Percentiles rank a stretch among this genome's conserved stretches.
These are phyloP conservation scores for Acleris cristana DNA, from an alignment of 2,888 invertebrate species.

Conservation along the genomic window DNA sequence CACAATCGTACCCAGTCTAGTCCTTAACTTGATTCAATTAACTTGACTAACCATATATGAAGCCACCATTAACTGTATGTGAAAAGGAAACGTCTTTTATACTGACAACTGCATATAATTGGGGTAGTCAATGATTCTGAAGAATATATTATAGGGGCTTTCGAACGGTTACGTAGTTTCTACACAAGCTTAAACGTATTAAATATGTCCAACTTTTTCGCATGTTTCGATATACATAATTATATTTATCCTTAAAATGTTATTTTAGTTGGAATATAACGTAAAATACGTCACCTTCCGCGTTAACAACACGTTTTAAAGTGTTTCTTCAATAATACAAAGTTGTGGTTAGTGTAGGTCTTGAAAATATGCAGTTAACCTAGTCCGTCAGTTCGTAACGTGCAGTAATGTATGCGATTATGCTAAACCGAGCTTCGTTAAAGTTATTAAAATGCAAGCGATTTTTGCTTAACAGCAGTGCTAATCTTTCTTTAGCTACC, in stretches of 20 bases:
- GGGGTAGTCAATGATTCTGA: neutral
- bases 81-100: slow-evolving; percentile 59
- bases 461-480: slow-evolving; percentile 13
- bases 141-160: slow-evolving; percentile 21
- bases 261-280: no score
- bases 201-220: no score
- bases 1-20: neutral
- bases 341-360: no score
- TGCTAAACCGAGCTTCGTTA: slow-evolving; percentile 26
- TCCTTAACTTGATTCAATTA: slow-evolving; percentile 56
- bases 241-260: no score
- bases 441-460: slow-evolving; percentile 29
- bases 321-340: no score
- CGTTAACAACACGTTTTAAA: no score
- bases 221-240: no score
- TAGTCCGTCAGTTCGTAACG: slow-evolving; percentile 13
- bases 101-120: slow-evolving; percentile 34
- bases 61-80: slow-evolving; percentile 45
- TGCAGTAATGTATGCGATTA: slow-evolving; percentile 18
- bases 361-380: slow-evolving; percentile 9
- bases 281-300: no score
- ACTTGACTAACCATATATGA: slow-evolving; percentile 42
- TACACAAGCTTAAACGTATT: neutral
- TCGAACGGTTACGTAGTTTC: neutral
- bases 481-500: slow-evolving; percentile 12